These are phyloP conservation scores for Neomonachus schauinslandi DNA, from an alignment of 2,113 vertebrate species.

Conservation along the genomic window DNA sequence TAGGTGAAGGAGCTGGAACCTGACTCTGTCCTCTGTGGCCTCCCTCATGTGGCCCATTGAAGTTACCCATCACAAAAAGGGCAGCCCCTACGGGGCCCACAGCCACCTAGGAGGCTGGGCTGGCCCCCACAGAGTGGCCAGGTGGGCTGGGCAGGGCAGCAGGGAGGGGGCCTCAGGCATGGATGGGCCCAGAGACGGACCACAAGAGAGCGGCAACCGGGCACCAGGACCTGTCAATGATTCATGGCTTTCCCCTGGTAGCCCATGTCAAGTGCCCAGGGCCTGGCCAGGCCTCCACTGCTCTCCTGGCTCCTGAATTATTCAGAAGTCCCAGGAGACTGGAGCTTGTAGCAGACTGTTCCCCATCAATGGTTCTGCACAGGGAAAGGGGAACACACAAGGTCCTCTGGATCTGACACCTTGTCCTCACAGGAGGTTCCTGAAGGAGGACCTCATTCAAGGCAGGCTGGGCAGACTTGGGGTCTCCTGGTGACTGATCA, in stretches of 20 bases:
- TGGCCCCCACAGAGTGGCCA: background rate
- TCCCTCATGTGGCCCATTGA: background rate
- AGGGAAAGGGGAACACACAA: background rate
- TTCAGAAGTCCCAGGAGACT: slow-evolving; percentile 40
- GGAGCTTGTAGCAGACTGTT: background rate
- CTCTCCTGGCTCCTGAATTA: slow-evolving; percentile 71
- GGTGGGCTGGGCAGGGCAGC: background rate
- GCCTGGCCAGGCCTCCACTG: background rate
- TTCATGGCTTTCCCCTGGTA: slow-evolving; percentile 66
- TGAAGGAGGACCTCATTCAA: background rate
- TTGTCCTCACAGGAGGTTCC: background rate
- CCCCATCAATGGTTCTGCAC: background rate
- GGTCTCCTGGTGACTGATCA: background rate
- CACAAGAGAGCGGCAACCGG: slow-evolving; percentile 1
- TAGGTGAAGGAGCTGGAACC: background rate
- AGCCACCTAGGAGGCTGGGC: background rate
- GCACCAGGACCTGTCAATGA: slow-evolving; percentile 77
- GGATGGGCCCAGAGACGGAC: background rate
- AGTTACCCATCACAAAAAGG: background rate
- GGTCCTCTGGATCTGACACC: background rate
- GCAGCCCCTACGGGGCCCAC: background rate
- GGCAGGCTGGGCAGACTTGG: accelerated
- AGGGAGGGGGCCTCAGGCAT: background rate
- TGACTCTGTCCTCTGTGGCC: background rate
- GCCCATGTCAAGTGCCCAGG: slow-evolving; percentile 52